Evolutionary conservation across 2,797 vertebrate species (phyloP), one percentile per base, ranked within the genome.

Genomic region (Pipistrellus kuhlii): DNA sequence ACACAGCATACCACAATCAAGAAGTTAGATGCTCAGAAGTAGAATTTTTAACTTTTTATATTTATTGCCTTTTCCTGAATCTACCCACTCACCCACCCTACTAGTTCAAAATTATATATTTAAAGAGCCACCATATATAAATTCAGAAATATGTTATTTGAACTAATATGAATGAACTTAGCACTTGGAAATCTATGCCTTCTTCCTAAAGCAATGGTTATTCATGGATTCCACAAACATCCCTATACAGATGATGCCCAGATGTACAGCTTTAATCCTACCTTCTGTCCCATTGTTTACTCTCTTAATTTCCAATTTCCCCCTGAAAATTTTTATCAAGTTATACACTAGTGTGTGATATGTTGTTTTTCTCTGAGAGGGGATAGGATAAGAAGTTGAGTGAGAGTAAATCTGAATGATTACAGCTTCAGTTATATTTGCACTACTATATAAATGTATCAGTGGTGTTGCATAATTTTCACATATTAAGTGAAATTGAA

Each of bases 401-500:
- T 9, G 27, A 59, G 8, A 90, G 10, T 72, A 53, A 51, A 78
- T 51, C 14, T 64, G 14, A 90, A 62, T 44, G 5, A 55, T 77
- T 71, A 7, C 2, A 72, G 32, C 2, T 71, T 57, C 27, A 48
- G 5, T 89, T 35, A 15, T 10, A 72, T 89, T 89, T 90, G 0
- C 1, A 62, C 2, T 69, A 84, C 8, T 27, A 25, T 81, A 8
- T 89, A 23, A 92, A 68, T 4, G 27, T 85, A 35, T 53, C 38
- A 5, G 1, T 88, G 3, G 13, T 73, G 6, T 89, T 59, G 48
- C n/a, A 14, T 75, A 69, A 72, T 3, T 53, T 88, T 80, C 15
- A 80, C 30, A 55, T 76, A 27, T 77, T 89, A 94, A 59, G n/a
- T 72, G 21, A 69, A 84, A 64, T 84, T 46, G 17, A 88, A 72